Conservation (phyloP, 1,140 invertebrate genomes). For the Agrilus planipennis region DNA sequence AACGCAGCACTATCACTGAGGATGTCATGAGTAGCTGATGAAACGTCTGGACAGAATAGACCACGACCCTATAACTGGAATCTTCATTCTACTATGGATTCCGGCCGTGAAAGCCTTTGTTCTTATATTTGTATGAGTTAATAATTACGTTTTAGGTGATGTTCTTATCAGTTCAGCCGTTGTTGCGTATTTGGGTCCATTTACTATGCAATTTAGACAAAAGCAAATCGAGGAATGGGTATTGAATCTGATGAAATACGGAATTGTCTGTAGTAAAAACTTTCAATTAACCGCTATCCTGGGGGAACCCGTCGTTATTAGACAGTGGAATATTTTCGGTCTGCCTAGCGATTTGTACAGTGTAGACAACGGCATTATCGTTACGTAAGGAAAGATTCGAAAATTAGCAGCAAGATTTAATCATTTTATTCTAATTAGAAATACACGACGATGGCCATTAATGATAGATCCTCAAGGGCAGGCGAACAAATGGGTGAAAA, state of each 20-base stretch:
- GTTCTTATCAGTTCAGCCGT: constrained; percentile 78
- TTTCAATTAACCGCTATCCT: constrained; percentile 62
- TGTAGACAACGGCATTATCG: constrained; percentile 86
- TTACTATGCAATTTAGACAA: constrained; percentile 64
- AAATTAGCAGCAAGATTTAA: too few species aligned
- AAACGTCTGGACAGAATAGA: too few species aligned
- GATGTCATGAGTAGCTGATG: too few species aligned
- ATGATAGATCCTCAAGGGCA: constrained; percentile 94
- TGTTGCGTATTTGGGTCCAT: constrained; percentile 84
- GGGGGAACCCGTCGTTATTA: constrained; percentile 76
- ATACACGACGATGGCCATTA: constrained; percentile 74
- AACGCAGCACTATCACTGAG: too few species aligned
- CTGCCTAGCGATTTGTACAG: constrained; percentile 82
- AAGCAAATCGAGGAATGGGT: constrained; percentile 66
- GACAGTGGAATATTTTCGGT: constrained; percentile 85
- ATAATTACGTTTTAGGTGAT: constrained; percentile 52
- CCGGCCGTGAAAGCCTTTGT: too few species aligned
- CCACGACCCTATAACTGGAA: too few species aligned
- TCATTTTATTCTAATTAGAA: constrained; percentile 48
- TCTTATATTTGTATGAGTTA: too few species aligned
- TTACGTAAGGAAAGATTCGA: constrained; percentile 57
- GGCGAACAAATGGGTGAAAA: constrained; percentile 91
- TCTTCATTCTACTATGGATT: too few species aligned
- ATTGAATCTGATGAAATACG: constrained; percentile 45
- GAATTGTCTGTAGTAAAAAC: constrained; percentile 63